Evolutionary conservation across 92 coral and sea anemone genomes (phyloP), one percentile per base, ranked within the genome.

Genomic region (Bergia puertoricense): DNA sequence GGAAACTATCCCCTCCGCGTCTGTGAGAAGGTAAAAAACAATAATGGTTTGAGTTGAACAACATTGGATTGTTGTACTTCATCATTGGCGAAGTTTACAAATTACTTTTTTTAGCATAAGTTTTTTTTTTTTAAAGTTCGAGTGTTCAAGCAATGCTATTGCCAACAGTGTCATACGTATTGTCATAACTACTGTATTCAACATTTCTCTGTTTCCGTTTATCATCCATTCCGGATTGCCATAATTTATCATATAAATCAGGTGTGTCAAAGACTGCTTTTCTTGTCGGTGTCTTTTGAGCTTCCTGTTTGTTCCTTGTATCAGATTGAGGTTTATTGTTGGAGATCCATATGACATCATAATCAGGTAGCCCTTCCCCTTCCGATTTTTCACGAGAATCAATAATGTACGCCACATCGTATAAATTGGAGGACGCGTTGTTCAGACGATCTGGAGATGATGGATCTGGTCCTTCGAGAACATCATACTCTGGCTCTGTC

Each of bases 261-360:
- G 69, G 13, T 30, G 65, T n/a, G 3, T 79, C 23, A 50, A 30
- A 38, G 18, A n/a, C 59, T 5, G 0, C 4, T 77, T 44, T 44
- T 8, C 57, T 5, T 11, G 41, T n/a, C 42, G 20, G 36, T 65
- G 83, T 42, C 2, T 50, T 51, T 62, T 30, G 20, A 51, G 42
- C 15, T 45, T 50, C 22, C 40, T 18, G 40, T 22, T 18, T 22
- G 65, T 78, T 78, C n/a, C 14, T 22, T 78, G 16, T 11, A 6
- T 48, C 16, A 78, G 59, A 2, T 7, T 18, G 65, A 48, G 38
- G 9, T 23, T n/a, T 20, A 9, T 10, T 30, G 6, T 20, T 30
- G 9, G 69, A 79, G 30, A 69, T 8, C 83, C 68, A 54, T 30
- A 50, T 51, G 69, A 79, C 83, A 44, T 79, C 83, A 79, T 50